Base-by-base conservation (phyloP, 2,113 vertebrate species). In the Pachypanchax playfairii region DNA sequence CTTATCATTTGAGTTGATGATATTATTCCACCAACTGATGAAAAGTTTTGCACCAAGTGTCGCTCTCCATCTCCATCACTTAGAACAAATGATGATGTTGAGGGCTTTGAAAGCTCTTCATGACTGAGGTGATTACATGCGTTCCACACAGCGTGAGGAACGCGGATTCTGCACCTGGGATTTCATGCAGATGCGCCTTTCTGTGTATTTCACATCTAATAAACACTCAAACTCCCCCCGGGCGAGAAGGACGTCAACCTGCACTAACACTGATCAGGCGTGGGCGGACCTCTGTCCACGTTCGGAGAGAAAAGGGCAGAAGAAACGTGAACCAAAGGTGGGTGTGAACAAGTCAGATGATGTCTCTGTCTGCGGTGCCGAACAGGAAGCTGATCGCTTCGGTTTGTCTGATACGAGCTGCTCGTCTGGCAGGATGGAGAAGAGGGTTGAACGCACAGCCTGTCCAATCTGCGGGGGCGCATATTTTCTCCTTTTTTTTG, bases 311-410 rank as follows among this genome's bases (percentile, higher is more conserved):
- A 46, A 28, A n/a, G 61, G 62, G 58, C 63, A n/a, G n/a, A n/a
- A n/a, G n/a, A n/a, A n/a, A n/a, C n/a, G n/a, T n/a, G n/a, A n/a
- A 57, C 29, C 64, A 44, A 55, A 26, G 67, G 84, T 82, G 84
- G 85, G 84, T 79, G 88, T 70, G 78, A 74, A 67, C 66, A 48
- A 15, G 62, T 57, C 44, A 22, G 69, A 13, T 25, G n/a, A 51
- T 64, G 77, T 65, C 72, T 61, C 73, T 84, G 85, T 87, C 83
- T 75, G 74, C 26, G 81, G 81, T 79, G 75, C 84, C 85, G 83
- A 78, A 66, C 60, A 61, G 67, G 73, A 82, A 57, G 77, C 51
- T 22, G 62, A 28, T 44, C 28, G 25, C 18, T 13, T 42, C 51
- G 52, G 43, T 64, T 33, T 1, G 41, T 4, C 59, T 41, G 48